A percentile compares a stretch with the other conserved stretches of the same genome.
These are phyloP conservation scores for Agriotes lineatus DNA, from an alignment of 2,888 invertebrate genomes.

Conservation along the genomic window DNA sequence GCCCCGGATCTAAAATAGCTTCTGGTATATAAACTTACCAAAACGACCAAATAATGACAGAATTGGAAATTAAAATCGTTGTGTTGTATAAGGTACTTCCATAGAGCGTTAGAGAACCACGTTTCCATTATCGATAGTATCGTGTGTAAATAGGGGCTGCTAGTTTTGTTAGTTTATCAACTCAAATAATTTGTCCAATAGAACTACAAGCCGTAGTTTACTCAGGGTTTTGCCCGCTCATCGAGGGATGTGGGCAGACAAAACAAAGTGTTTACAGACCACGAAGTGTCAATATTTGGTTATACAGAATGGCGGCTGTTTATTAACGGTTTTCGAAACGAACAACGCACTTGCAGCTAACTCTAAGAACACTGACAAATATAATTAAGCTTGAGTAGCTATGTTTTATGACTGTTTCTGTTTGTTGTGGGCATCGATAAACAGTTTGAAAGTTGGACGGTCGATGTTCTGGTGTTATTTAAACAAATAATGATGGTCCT, in stretches of 20 bases:
- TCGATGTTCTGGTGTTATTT: too few species aligned
- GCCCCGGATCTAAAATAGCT: too few species aligned
- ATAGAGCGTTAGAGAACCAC: too few species aligned
- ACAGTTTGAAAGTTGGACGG: too few species aligned
- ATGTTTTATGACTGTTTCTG: too few species aligned
- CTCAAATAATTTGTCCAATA: conserved; percentile 67
- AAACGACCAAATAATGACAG: too few species aligned
- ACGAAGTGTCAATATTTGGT: conserved; percentile 64
- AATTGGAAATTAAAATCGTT: too few species aligned
- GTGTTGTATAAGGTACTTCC: too few species aligned
- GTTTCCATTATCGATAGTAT: conserved; percentile 67
- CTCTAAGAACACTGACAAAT: neutral
- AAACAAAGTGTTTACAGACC: conserved; percentile 61
- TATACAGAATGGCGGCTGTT: conserved; percentile 64
- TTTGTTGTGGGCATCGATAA: too few species aligned
- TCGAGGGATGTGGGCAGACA: conserved; percentile 44
- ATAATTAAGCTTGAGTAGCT: too few species aligned
- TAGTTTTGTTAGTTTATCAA: conserved; percentile 67
- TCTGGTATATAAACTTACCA: too few species aligned
- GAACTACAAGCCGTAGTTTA: conserved; percentile 63
- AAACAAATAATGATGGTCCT: too few species aligned
- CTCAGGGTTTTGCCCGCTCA: conserved; percentile 56
- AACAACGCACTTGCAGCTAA: neutral
- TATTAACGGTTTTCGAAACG: conserved; percentile 45
- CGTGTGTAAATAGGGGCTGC: conserved; percentile 63